These are phyloP conservation scores for Ptiloglossa arizonensis DNA, from an alignment of 1,140 invertebrate species.

Conservation along the genomic window DNA sequence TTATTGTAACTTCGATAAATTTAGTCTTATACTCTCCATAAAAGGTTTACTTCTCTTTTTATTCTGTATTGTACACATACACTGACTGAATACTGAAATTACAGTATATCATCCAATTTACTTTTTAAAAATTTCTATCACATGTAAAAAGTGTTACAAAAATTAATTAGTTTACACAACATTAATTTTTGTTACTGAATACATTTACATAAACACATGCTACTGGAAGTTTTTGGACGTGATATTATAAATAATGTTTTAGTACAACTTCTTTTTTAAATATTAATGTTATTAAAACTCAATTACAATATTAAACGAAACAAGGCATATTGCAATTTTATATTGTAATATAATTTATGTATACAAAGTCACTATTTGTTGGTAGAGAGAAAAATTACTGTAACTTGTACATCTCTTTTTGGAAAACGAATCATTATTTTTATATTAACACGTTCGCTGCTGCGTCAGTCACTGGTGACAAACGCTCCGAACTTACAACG, in stretches of 20 bases:
- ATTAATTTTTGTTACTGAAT: not conserved
- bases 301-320: not conserved
- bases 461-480: no score
- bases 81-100: not conserved
- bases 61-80: not conserved
- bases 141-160: conserved; percentile 6
- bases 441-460: no score
- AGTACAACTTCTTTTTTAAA: not conserved
- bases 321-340: not conserved
- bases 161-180: not conserved
- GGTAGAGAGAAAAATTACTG: not conserved
- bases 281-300: not conserved
- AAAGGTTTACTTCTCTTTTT: not conserved
- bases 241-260: not conserved
- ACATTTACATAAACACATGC: not conserved
- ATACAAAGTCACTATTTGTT: not conserved
- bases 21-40: not conserved
- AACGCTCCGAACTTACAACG: no score
- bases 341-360: not conserved
- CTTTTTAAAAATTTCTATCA: not conserved
- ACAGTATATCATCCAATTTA: not conserved
- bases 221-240: not conserved
- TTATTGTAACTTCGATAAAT: not conserved
- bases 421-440: not conserved
- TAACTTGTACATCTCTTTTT: not conserved